phyloP scores from a whole-genome alignment of 2,888 invertebrate genomes.

The Dryadula phaetusa region DNA sequence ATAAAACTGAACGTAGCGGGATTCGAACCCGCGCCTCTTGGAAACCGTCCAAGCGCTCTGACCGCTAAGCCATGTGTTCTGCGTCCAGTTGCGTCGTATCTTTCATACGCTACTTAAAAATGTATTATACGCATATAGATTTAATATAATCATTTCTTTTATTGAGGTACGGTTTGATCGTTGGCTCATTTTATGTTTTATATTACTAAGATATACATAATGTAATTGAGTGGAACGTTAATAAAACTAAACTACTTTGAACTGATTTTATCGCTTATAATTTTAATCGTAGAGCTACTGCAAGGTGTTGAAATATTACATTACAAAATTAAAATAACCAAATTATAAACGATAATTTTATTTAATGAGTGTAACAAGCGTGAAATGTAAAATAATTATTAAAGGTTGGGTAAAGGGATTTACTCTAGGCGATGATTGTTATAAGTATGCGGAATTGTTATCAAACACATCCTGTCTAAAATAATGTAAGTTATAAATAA shows the following conservation, averaged over 20 bases:
- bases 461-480: no score
- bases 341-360: background rate
- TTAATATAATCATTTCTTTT: no score
- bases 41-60: no score
- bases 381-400: background rate
- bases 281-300: background rate
- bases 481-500: no score
- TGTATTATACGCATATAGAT: no score
- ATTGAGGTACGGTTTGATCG: background rate
- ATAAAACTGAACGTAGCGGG: no score
- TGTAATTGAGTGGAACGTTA: background rate
- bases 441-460: no score
- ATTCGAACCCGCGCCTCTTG: no score
- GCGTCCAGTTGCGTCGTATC: no score
- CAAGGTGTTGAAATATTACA: background rate
- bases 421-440: no score
- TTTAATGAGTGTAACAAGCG: background rate
- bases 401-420: background rate
- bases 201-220: background rate
- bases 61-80: no score
- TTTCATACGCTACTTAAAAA: no score
- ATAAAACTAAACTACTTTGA: background rate
- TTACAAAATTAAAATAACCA: background rate
- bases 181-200: background rate
- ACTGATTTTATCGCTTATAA: background rate